Evolutionary conservation across 2,797 vertebrate species (phyloP).

Genomic region (Bradypodion pumilum): DNA sequence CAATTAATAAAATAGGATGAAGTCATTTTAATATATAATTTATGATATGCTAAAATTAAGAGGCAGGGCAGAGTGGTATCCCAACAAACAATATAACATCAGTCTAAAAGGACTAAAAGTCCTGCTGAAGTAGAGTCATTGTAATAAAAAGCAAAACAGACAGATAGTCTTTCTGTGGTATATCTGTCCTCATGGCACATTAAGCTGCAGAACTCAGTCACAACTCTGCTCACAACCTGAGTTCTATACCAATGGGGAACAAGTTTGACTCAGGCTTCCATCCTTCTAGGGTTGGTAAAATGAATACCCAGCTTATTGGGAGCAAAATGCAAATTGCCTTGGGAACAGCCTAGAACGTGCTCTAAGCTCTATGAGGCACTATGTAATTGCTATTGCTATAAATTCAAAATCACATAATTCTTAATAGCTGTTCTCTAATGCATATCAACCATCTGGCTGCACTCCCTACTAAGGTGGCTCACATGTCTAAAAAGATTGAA

Average conservation of each 20-base stretch:
- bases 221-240: too few relatives aligned
- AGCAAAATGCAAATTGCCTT: too few relatives aligned
- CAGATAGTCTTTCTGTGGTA: too few relatives aligned
- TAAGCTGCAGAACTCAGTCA: too few relatives aligned
- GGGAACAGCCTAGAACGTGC: too few relatives aligned
- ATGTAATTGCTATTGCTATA: too few relatives aligned
- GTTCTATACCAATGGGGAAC: too few relatives aligned
- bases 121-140: neutral
- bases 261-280: too few relatives aligned
- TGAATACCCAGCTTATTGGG: too few relatives aligned
- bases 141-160: neutral
- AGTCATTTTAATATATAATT: neutral
- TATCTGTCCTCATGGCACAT: too few relatives aligned
- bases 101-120: neutral
- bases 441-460: neutral
- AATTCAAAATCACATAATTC: neutral
- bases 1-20: slow-evolving; percentile 24
- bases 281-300: too few relatives aligned
- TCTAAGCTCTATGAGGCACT: too few relatives aligned
- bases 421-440: neutral
- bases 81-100: neutral
- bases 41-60: neutral
- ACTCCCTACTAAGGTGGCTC: neutral
- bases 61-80: neutral
- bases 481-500: neutral